phyloP scores from a whole-genome alignment of 1,140 invertebrate genomes.

The Drosophila ogumai region DNA sequence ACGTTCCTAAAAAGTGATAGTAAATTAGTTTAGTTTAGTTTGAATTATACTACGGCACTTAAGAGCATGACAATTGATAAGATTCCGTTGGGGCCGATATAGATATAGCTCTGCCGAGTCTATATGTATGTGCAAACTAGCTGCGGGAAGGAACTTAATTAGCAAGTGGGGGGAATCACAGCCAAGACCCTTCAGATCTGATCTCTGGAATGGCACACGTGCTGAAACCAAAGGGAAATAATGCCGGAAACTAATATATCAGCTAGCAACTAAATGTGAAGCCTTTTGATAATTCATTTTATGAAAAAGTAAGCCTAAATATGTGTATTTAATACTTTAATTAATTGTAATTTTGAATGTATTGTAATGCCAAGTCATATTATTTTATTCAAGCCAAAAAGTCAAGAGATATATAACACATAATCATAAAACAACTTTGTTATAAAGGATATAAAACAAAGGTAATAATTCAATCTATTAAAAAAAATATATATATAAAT shows the following conservation, averaged over 20 bases:
- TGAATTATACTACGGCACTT: conserved; percentile 68
- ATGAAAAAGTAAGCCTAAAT: too few relatives aligned
- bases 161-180: conserved; percentile 24
- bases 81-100: conserved; percentile 49
- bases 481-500: too few relatives aligned
- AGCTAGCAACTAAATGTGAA: too few relatives aligned
- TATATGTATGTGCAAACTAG: background rate
- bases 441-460: too few relatives aligned
- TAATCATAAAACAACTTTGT: too few relatives aligned
- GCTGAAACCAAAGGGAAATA: background rate
- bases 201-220: conserved; percentile 1
- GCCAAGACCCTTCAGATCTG: background rate
- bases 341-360: too few relatives aligned
- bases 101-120: conserved; percentile 20
- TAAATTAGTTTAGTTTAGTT: conserved; percentile 66
- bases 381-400: too few relatives aligned
- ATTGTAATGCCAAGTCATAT: too few relatives aligned
- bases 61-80: conserved; percentile 69
- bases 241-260: background rate
- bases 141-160: conserved; percentile 26
- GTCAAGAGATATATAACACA: too few relatives aligned
- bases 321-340: too few relatives aligned
- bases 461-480: too few relatives aligned
- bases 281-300: too few relatives aligned
- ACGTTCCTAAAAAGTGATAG: conserved; percentile 50